Percentiles rank a stretch among this genome's conserved stretches.
Evolutionary conservation across 2,797 vertebrate genomes (phyloP).

Genomic region (Prunella strophiata): DNA sequence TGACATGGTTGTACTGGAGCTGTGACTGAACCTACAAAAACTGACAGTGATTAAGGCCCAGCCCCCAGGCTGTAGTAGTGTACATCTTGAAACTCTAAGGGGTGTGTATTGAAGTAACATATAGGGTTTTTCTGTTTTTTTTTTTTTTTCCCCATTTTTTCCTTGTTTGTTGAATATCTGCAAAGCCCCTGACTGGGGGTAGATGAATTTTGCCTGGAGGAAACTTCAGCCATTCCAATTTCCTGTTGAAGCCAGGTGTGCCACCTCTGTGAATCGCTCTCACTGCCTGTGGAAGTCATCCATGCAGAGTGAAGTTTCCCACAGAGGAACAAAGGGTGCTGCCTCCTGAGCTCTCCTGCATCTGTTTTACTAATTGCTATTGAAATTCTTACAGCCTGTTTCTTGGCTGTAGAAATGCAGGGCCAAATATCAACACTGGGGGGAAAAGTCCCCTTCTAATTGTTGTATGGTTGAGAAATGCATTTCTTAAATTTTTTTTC

Average conservation of each 20-base stretch:
- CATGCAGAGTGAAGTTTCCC: background rate
- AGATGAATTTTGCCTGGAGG: background rate
- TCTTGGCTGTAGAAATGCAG: background rate
- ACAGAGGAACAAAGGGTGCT: background rate
- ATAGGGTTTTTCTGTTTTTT: background rate
- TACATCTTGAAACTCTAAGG: background rate
- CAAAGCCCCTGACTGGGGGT: background rate
- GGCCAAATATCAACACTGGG: background rate
- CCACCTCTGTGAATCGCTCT: background rate
- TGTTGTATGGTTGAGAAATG: background rate
- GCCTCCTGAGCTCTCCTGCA: background rate
- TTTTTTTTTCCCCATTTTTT: fast-evolving
- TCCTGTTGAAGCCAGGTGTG: slow-evolving; percentile 11
- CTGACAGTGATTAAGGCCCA: background rate
- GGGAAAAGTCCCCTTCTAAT: background rate
- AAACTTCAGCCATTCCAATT: background rate
- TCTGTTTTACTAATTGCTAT: background rate
- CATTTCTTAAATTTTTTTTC: background rate
- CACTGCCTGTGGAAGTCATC: background rate
- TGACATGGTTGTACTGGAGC: background rate
- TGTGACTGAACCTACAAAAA: background rate
- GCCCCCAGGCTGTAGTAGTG: background rate
- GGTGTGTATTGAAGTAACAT: background rate
- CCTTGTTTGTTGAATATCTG: background rate
- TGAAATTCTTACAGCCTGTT: background rate